Conservation (phyloP, 2,888 invertebrate species). For the Meta bourneti region DNA sequence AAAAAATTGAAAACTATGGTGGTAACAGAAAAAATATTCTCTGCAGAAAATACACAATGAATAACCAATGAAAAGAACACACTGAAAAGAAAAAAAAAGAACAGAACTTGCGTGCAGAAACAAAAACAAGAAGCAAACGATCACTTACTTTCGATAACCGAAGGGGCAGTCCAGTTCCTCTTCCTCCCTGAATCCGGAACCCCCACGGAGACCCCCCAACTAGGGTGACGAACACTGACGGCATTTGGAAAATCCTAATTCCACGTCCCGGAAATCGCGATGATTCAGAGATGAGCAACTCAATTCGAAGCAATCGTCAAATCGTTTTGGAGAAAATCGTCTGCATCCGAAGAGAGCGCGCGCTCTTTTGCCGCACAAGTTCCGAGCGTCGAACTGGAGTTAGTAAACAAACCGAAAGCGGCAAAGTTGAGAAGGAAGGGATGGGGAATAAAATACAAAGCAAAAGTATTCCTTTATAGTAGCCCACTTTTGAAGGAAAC, state of each 20-base stretch:
- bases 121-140: neutral
- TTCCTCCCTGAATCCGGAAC: slow-evolving; percentile 77
- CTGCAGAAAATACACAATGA: too few species aligned
- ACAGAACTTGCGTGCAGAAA: neutral
- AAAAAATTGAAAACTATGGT: too few species aligned
- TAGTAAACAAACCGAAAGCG: slow-evolving; percentile 68
- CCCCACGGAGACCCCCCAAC: slow-evolving; percentile 78
- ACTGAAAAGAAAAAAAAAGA: too few species aligned
- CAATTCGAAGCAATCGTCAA: neutral
- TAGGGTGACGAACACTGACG: slow-evolving; percentile 66
- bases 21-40: too few species aligned
- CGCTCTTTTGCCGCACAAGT: neutral
- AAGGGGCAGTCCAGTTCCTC: slow-evolving; percentile 65
- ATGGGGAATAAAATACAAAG: slow-evolving; percentile 14
- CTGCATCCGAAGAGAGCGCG: neutral
- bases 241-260: slow-evolving; percentile 32
- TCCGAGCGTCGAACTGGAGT: slow-evolving; percentile 46
- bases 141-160: slow-evolving; percentile 67
- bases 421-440: slow-evolving; percentile 16
- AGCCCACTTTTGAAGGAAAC: slow-evolving; percentile 68
- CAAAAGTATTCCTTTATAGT: slow-evolving; percentile 59
- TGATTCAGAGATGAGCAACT: neutral
- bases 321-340: neutral
- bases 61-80: too few species aligned
- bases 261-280: neutral